phyloP scores from a whole-genome alignment of 2,113 vertebrate species.

The Chionis minor region DNA sequence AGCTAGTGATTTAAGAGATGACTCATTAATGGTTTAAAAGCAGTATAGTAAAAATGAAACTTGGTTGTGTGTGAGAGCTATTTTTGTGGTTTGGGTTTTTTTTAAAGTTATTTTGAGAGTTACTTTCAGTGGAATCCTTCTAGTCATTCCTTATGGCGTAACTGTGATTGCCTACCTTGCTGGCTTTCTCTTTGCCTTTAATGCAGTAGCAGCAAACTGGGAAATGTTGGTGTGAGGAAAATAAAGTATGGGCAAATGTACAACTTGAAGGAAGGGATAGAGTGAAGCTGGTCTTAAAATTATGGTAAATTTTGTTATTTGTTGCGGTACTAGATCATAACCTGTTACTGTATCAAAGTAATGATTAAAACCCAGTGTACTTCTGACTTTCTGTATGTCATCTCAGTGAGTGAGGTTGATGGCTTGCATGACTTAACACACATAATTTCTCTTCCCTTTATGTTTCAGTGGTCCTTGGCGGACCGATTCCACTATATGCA shows the following conservation, averaged over 20 bases:
- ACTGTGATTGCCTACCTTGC: accelerated
- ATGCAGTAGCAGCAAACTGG: not conserved
- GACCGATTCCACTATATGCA: not conserved
- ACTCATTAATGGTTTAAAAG: constrained; percentile 61
- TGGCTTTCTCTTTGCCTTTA: not conserved
- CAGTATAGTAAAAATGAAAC: constrained; percentile 40
- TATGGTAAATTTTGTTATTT: not conserved
- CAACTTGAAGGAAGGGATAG: not conserved
- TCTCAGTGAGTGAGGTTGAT: not conserved
- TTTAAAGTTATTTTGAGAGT: not conserved
- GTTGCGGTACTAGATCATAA: not conserved
- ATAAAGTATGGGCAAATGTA: not conserved
- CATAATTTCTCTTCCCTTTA: not conserved
- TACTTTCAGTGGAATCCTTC: not conserved
- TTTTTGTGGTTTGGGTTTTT: not conserved
- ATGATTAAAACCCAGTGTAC: not conserved
- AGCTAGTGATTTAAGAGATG: constrained; percentile 53
- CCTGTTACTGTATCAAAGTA: not conserved
- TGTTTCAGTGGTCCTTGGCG: not conserved
- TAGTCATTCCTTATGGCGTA: not conserved
- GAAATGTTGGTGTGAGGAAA: not conserved
- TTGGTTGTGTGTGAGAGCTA: not conserved
- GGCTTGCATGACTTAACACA: not conserved
- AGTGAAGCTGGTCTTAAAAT: not conserved
- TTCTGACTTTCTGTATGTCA: not conserved